A percentile compares a stretch with the other conserved stretches of the same genome.
Conservation (phyloP, 2,888 invertebrate genomes). For the Marronus borbonicus region DNA sequence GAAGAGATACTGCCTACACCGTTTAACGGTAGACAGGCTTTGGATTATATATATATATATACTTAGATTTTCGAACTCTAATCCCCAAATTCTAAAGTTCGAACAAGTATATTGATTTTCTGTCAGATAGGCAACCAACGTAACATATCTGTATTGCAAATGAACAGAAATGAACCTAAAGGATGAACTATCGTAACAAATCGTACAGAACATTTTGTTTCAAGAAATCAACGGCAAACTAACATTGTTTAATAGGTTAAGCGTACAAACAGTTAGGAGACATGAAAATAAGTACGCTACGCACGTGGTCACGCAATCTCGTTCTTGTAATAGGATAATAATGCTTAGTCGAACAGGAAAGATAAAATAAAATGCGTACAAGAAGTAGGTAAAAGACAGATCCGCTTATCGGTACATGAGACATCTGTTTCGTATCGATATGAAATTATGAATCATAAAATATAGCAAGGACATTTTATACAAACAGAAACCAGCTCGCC, state of each 20-base stretch:
- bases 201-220: background rate
- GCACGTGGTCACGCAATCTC: background rate
- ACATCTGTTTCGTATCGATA: too few species aligned
- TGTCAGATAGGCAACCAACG: slow-evolving; percentile 5
- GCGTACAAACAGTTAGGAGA: slow-evolving; percentile 26
- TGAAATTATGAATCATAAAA: too few species aligned
- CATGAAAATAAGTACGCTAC: slow-evolving; percentile 9
- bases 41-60: too few species aligned
- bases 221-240: slow-evolving; percentile 31
- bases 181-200: background rate
- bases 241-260: slow-evolving; percentile 24
- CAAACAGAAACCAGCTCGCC: too few species aligned
- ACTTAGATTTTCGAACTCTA: too few species aligned
- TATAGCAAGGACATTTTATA: too few species aligned
- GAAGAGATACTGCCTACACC: too few species aligned
- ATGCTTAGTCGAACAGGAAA: slow-evolving; percentile 5
- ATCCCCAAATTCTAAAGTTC: too few species aligned
- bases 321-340: background rate
- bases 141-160: background rate
- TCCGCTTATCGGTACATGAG: too few species aligned
- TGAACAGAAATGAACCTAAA: background rate
- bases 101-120: background rate
- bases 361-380: too few species aligned
- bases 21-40: too few species aligned
- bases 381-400: too few species aligned